Base-by-base conservation (phyloP, 2,113 vertebrate genomes). In the Psophia crepitans region DNA sequence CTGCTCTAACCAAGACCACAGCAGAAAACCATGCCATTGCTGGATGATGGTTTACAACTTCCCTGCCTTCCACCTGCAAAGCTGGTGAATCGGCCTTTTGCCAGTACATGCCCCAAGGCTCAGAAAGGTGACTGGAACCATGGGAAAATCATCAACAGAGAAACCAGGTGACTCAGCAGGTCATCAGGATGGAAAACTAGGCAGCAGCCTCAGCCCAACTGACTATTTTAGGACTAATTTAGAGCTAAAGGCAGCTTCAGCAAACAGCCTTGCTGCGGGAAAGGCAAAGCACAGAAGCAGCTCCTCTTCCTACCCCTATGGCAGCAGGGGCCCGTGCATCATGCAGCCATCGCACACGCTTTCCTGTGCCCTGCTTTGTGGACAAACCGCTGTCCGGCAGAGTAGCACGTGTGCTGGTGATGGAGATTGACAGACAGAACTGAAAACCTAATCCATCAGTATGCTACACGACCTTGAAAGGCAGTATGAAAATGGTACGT, bases 341-440 rank as follows among this genome's bases (percentile, higher is more conserved):
- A 2, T 37, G 70, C 8, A 15, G 8, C n/a, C 2, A 0, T 28
- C 58, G 53, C 5, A 1, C 12, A 15, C 14, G 2, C 13, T 46
- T 58, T 27, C 17, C 66, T 43, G 33, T n/a, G 37, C 20, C 48
- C 22, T 58, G 49, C 8, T 78, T 23, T 6, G 18, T 3, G 2
- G 23, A 35, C 19, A 64, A 28, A 46, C 8, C 51, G 43, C 80
- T 66, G 61, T 17, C 22, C 1, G 0, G 37, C 48, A 82, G 58
- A 54, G 12, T 20, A 21, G 23, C 19, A 51, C 2, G 0, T 39
- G 8, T 24, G 12, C 41, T 61, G 43, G 21, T 15, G 14, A 68
- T 9, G n/a, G 2, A 83, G 54, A 24, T 4, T 17, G 48, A 28
- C 46, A 88, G 27, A 44, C 3, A 91, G 46, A 71, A 84, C 35